Base-by-base conservation (phyloP, 2,888 invertebrate species). In the Petrolisthes manimaculis region DNA sequence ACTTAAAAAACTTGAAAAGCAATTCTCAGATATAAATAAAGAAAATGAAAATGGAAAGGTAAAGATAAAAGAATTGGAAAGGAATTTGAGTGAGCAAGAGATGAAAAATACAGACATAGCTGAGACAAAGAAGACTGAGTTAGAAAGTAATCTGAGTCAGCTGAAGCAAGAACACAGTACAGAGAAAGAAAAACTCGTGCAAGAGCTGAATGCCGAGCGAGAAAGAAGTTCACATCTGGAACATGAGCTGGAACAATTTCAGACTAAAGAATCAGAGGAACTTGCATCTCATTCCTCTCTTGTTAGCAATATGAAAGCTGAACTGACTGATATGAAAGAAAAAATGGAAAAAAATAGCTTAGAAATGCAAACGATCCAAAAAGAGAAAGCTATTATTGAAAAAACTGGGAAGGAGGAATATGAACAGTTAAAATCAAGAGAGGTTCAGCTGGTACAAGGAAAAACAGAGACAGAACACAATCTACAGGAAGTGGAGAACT, bases 1-100 rank as follows among this genome's bases (percentile, higher is more conserved):
- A 37, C 4, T 84, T 14, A 84, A 81, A 80, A 5, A n/a, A 21
- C 67, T 88, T 14, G 84, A 88, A 24, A 71, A 56, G 71, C 75
- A 87, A 69, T 61, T 83, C 53, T 56, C n/a, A 37, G 69, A 71
- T 1, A 56, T 86, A 37, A 83, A 79, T n/a, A 54, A 69, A 69
- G 12, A 21, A 71, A 79, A 79, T 51, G 83, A 83, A 14, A 78
- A 79, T 9, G 71, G 37, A 61, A 79, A 83, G 4, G 51, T n/a
- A 37, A 67, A 69, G 37, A 53, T 51, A 6, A 37, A 51, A n/a
- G 69, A 56, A 82, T 51, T n/a, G 67, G 79, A 79, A 12, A 9
- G 21, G 24, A 67, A 53, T n/a, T 9, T 86, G 4, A 86, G 74
- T 24, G 86, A 82, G 18, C 51, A 37, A 3, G 81, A 86, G 67